phyloP scores from a whole-genome alignment of 2,797 vertebrate species.

The Poecilia wingei region DNA sequence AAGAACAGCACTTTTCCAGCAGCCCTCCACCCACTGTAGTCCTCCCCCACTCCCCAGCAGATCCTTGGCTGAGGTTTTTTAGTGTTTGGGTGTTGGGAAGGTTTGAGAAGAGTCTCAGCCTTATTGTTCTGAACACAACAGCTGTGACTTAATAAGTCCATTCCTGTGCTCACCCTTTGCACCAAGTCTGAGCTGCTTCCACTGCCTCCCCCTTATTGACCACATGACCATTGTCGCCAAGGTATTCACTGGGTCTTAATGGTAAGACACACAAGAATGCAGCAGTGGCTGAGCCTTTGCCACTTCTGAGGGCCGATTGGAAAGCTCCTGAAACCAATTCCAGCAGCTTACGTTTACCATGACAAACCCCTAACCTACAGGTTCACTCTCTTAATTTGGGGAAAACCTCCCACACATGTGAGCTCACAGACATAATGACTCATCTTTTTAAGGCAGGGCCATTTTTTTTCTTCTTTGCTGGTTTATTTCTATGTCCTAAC shows the following conservation, averaged over 20 bases:
- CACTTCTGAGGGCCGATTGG: slow-evolving; percentile 68
- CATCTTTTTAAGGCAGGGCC: slow-evolving; percentile 18
- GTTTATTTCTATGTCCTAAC: slow-evolving; percentile 29
- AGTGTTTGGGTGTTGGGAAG: slow-evolving; percentile 59
- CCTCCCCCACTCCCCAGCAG: slow-evolving; percentile 22
- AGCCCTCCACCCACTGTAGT: slow-evolving; percentile 17
- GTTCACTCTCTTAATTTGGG: slow-evolving; percentile 82
- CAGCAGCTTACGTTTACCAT: slow-evolving; percentile 76
- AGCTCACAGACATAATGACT: slow-evolving; percentile 22
- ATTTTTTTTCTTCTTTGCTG: slow-evolving; percentile 20
- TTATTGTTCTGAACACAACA: slow-evolving; percentile 78
- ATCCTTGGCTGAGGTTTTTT: slow-evolving; percentile 51
- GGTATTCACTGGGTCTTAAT: slow-evolving; percentile 78
- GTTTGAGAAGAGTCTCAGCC: slow-evolving; percentile 56
- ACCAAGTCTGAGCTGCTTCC: slow-evolving; percentile 72
- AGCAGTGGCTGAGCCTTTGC: slow-evolving; percentile 65
- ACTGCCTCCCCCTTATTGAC: slow-evolving; percentile 73
- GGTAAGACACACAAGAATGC: slow-evolving; percentile 81
- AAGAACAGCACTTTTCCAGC: slow-evolving; percentile 42
- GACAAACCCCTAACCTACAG: slow-evolving; percentile 73
- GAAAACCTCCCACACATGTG: slow-evolving; percentile 51
- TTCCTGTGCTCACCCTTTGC: slow-evolving; percentile 74
- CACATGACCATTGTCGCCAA: slow-evolving; percentile 78
- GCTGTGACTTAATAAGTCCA: slow-evolving; percentile 80
- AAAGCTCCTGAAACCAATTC: slow-evolving; percentile 75